Base-by-base conservation (phyloP, 2,797 vertebrate species). In the Anguilla obscura region DNA sequence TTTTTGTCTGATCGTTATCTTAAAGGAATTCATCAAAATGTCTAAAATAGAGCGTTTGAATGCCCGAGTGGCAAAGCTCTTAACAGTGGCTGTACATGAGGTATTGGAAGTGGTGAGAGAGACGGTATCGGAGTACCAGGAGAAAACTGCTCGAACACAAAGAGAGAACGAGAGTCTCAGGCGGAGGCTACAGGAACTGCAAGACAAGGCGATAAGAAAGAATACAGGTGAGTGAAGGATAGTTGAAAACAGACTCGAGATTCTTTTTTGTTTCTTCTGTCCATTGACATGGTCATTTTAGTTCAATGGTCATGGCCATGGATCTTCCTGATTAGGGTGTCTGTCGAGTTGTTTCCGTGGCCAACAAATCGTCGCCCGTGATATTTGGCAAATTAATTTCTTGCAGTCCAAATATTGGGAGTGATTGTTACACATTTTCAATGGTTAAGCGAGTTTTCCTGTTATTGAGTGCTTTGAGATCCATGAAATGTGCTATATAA, bases 31-130 rank as follows among this genome's bases (percentile, higher is more conserved):
- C 21, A n/a, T 21, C 40, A 71, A 21, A 69, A 92, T 92, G 91
- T 91, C 91, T 52, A 92, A 92, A 84, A 89, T 91, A 50, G 91
- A 92, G 86, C 90, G 91, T 5, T 82, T 92, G 86, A 91, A 91
- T 12, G 89, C 89, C 45, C 87, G 90, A 45, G 91, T 92, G 69
- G 85, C 88, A 7, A 91, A 90, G 85, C 87, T 92, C 69, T 87
- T 92, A 84, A 86, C 89, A 14, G 90, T 56, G 16, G 91, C 91
- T 1, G 90, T 92, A 52, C 88, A 92, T 18, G 91, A 92, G 86
- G 90, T 92, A 18, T 50, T 92, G 86, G 91, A 92, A 88, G 91
- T 88, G n/a, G 91, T 91, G 82, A 89, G 86, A 84, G 91, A 91
- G 87, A 92, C 91, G 0, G 91, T 92, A 52, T 90, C 88, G 0